Percentiles rank a stretch among this genome's conserved stretches.
Conservation (phyloP, 2,797 vertebrate genomes). For the Gymnopithys bicolor region DNA sequence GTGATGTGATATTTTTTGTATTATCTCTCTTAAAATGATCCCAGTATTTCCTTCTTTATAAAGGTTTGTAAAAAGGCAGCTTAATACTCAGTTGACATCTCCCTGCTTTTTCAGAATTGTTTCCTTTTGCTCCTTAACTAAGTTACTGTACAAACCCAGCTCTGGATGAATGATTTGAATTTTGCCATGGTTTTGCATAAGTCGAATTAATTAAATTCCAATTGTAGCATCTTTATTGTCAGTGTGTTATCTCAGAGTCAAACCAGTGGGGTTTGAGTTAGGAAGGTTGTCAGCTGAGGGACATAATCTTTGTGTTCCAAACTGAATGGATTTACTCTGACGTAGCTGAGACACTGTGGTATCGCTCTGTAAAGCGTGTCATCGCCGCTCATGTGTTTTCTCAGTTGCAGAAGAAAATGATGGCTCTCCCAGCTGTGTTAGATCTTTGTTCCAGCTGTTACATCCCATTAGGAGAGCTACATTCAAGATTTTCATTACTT, state of each 20-base stretch:
- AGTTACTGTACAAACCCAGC: constrained; percentile 7
- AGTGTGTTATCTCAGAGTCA: constrained; percentile 39
- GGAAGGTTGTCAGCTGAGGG: constrained; percentile 62
- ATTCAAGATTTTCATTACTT: constrained; percentile 48
- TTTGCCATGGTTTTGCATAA: constrained; percentile 59
- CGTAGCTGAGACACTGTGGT: not conserved
- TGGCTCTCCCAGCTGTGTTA: constrained; percentile 58
- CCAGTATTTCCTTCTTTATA: not conserved
- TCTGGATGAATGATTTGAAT: constrained; percentile 43
- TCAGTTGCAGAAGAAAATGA: not conserved
- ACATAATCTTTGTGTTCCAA: constrained; percentile 43
- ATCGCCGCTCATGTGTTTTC: not conserved
- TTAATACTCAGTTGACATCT: not conserved
- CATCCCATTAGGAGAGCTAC: constrained; percentile 61
- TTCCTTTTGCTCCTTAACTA: constrained; percentile 35
- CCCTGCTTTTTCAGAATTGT: not conserved
- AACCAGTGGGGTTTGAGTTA: constrained; percentile 53
- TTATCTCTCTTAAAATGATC: not conserved
- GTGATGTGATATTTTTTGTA: not conserved
- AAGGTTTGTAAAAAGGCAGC: not conserved
- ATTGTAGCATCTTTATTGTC: constrained; percentile 63
- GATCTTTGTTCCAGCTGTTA: constrained; percentile 73
- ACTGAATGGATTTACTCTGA: constrained; percentile 62
- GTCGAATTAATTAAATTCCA: constrained; percentile 65
- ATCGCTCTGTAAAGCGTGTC: constrained; percentile 37